Conservation (phyloP, 92 coral and sea anemone genomes). For the Anthopleura xanthogrammica region DNA sequence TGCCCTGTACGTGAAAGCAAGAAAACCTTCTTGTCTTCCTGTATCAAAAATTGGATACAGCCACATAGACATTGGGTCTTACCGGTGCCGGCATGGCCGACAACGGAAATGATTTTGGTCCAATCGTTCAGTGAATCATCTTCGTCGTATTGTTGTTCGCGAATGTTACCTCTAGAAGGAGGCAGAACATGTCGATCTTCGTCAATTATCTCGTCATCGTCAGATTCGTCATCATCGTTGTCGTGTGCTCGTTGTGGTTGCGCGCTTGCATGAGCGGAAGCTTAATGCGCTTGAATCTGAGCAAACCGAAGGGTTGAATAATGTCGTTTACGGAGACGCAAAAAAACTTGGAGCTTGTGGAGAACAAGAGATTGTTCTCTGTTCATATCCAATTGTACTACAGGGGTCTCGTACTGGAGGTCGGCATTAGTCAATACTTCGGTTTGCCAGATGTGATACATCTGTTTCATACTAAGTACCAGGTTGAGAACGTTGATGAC, state of each 20-base stretch:
- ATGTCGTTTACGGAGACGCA: no score
- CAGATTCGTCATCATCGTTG: background rate
- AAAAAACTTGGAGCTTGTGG: no score
- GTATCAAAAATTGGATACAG: background rate
- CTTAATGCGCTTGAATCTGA: no score
- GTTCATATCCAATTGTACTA: no score
- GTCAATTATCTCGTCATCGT: background rate
- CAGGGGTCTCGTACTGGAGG: background rate
- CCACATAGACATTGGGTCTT: slow-evolving; percentile 19
- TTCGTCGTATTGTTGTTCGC: background rate
- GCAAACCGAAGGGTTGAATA: no score
- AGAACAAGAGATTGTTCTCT: no score
- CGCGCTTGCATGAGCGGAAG: no score
- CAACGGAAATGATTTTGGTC: slow-evolving; percentile 25
- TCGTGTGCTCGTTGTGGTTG: no score
- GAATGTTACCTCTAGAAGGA: background rate
- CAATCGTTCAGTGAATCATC: slow-evolving; percentile 3
- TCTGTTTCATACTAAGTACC: background rate
- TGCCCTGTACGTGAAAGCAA: slow-evolving; percentile 8
- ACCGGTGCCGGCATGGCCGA: slow-evolving; percentile 41
- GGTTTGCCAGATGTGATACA: no score
- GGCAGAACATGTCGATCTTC: background rate
- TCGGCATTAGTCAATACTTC: background rate
- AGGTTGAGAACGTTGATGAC: background rate
- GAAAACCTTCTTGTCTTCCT: slow-evolving; percentile 8